phyloP scores from a whole-genome alignment of 2,888 invertebrate genomes.

The Acleris literana region DNA sequence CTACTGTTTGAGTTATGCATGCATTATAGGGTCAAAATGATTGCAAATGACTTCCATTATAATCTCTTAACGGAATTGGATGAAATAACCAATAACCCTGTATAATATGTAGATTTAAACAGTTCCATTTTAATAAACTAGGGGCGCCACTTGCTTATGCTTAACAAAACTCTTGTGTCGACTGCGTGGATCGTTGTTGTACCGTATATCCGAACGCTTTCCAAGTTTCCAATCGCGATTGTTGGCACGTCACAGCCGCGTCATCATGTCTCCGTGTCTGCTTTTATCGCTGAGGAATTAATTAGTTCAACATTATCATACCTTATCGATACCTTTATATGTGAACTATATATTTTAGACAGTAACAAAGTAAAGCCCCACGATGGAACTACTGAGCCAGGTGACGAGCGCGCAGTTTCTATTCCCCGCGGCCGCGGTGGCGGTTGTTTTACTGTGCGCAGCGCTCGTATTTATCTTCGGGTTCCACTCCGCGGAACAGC shows the following conservation, averaged over 20 bases:
- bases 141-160: neutral
- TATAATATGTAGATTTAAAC: no score
- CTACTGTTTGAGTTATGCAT: no score
- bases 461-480: slow-evolving; percentile 90
- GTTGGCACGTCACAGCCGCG: slow-evolving; percentile 88
- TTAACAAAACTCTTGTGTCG: no score
- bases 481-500: slow-evolving; percentile 91
- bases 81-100: no score
- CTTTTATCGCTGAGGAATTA: slow-evolving; percentile 80
- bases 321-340: slow-evolving; percentile 76
- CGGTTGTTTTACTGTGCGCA: slow-evolving; percentile 88
- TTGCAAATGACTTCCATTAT: no score
- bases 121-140: neutral
- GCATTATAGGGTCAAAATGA: no score
- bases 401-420: slow-evolving; percentile 83
- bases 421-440: slow-evolving; percentile 82
- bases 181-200: slow-evolving; percentile 1
- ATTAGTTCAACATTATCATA: slow-evolving; percentile 79
- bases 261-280: slow-evolving; percentile 86
- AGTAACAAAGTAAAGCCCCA: slow-evolving; percentile 60
- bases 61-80: no score
- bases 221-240: slow-evolving; percentile 45
- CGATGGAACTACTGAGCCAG: slow-evolving; percentile 85
- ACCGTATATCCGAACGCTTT: slow-evolving; percentile 24
- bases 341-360: slow-evolving; percentile 68